These are phyloP conservation scores for Pseudoatta argentina DNA, from an alignment of 1,140 invertebrate genomes.

Conservation along the genomic window DNA sequence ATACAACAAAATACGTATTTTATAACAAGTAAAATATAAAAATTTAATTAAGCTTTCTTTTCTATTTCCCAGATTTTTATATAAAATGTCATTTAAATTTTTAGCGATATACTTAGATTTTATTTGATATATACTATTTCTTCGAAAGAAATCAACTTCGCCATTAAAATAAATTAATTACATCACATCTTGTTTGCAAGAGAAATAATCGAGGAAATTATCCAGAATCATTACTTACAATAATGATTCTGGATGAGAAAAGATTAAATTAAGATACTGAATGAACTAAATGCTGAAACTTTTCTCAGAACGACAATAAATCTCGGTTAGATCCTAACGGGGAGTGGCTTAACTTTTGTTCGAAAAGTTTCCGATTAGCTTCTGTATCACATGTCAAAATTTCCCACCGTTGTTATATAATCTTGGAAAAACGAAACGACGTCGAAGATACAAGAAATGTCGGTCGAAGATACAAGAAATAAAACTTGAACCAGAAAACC, in stretches of 20 bases:
- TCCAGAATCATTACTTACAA: not conserved
- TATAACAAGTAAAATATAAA: not conserved
- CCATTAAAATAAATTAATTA: constrained; percentile 18
- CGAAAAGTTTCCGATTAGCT: constrained; percentile 27
- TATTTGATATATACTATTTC: not conserved
- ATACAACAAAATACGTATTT: not conserved
- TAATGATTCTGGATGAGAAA: not conserved
- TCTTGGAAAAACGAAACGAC: not conserved
- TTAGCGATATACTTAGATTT: not conserved
- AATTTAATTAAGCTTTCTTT: too few relatives aligned
- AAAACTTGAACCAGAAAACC: not conserved
- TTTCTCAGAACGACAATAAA: constrained; percentile 20
- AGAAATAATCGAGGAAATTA: not conserved
- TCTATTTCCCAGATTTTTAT: too few relatives aligned
- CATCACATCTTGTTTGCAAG: not conserved
- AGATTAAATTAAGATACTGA: constrained; percentile 1
- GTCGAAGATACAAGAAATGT: not conserved
- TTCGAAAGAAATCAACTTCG: not conserved
- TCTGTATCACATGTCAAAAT: constrained; percentile 20
- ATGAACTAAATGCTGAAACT: constrained; percentile 29
- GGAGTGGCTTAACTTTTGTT: constrained; percentile 33
- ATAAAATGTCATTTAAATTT: not conserved
- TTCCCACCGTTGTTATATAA: constrained; percentile 16
- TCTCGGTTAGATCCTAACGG: constrained; percentile 8
- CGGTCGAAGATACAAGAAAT: not conserved